Evolutionary conservation across 2,113 vertebrate species (phyloP), one percentile per base, ranked within the genome.

Genomic region (Nothobranchius furzeri): DNA sequence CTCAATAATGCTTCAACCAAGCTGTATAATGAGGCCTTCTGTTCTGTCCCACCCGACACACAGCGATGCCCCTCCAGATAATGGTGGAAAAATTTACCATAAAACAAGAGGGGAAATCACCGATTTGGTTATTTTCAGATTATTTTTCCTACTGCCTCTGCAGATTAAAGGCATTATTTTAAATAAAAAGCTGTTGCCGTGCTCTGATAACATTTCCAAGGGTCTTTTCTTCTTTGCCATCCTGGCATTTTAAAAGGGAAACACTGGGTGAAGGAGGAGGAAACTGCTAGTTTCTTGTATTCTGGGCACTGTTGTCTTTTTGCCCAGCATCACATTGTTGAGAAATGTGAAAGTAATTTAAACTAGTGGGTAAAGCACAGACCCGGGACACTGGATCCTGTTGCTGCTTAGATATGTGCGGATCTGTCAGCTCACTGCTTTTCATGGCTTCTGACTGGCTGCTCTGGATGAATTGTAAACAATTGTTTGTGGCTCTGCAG

Each of bases 401-500:
- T 30, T 30, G 30, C 30, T 30, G 30, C 30, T 30, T 30, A 30
- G 36, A 59, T 1, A 11, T 60, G 66, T 68, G 42, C 20, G 15
- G 46, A 37, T 68, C 42, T 49, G 12, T 30, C 6, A 14, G 52
- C 53, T 5, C 7, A 14, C 52, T n/a, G 20, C 48, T 43, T 48
- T 30, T 64, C 52, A 68, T 10, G 7, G 12, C 14, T 51, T 59
- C 65, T 61, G 57, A 40, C 15, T 57, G 37, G 52, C 9, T 15
- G 36, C 60, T 64, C n/a, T 20, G 12, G 56, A 63, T 48, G 49
- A 65, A 51, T 70, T 79, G 51, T 75, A 47, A 69, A 37, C 51
- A 30, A 2, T 49, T 42, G 53, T 57, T 42, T 47, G 48, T 15
- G 43, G 20, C 55, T 9, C 0, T 55, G 36, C 14, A 42, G 56